phyloP scores from a whole-genome alignment of 2,888 invertebrate species.

The Vanessa cardui region DNA sequence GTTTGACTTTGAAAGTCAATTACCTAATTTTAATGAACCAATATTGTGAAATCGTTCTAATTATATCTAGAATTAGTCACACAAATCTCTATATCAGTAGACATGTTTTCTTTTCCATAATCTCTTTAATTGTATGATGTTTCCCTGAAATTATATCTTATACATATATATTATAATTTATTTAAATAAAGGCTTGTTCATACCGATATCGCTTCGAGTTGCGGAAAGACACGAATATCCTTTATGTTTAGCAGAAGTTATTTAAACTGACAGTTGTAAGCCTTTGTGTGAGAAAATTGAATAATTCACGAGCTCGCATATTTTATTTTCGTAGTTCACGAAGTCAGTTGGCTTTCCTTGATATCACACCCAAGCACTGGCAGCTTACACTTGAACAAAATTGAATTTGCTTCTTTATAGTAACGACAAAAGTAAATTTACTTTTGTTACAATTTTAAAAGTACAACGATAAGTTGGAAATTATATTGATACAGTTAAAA shows the following conservation, averaged over 20 bases:
- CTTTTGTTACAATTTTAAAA: background rate
- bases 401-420: conserved; percentile 29
- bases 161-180: no score
- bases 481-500: no score
- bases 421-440: conserved; percentile 9
- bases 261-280: conserved; percentile 22
- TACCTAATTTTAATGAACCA: background rate
- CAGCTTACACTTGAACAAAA: conserved; percentile 29
- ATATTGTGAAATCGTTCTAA: background rate
- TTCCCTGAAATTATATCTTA: no score
- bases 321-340: conserved; percentile 33
- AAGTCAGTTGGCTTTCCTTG: conserved; percentile 28
- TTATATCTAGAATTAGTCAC: background rate
- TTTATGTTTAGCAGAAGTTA: background rate
- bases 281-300: conserved; percentile 24
- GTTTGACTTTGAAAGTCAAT: background rate
- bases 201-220: background rate
- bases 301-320: conserved; percentile 28
- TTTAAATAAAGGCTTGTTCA: no score
- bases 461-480: background rate
- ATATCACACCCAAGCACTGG: conserved; percentile 33
- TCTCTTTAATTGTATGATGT: no score
- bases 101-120: background rate
- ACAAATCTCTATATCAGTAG: background rate
- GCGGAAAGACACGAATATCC: background rate